Evolutionary conservation across 2,888 invertebrate species (phyloP), one percentile per base, ranked within the genome.

Genomic region (Tyria jacobaeae): DNA sequence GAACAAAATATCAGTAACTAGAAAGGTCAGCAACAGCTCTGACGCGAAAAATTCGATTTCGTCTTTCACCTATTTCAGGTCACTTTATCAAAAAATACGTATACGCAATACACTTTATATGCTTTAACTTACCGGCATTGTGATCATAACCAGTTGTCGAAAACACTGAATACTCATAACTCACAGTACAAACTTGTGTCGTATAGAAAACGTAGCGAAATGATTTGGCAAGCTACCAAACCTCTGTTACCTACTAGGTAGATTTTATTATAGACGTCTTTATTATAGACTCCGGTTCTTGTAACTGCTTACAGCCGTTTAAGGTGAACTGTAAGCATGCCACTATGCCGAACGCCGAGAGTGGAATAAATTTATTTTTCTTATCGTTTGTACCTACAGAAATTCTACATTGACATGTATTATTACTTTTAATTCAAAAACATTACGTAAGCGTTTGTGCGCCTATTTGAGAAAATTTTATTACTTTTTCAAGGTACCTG

Each of bases 171-270:
- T 55, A 55, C 48, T 56, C 52, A 56, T 60, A 34, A 71, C 62
- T 74, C 58, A 53, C 12, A 62, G 71, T 64, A 70, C 47, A 57
- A 62, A 58, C 50, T 64, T 55, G 57, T 65, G 69, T 70, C 65
- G 68, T 66, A 66, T 60, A 57, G 68, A 72, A 71, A 82, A 73
- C 79, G 80, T 81, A 77, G 72, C 76, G 65, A 76, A 79, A 84
- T 85, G 73, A 86, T 85, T 87, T 89, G 88, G 89, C 86, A 73
- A 61, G 66, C 62, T 14, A 62, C 88, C 88, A 88, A 84, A 74
- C 70, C 75, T 73, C 76, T 80, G 79, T 73, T 79, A 67, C 71
- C 70, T 75, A 75, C 78, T 68, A 66, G 48, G 50, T 66, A 78
- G 78, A 80, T 82, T 82, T 83, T n/a, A n/a, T n/a, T n/a, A n/a